A percentile compares a stretch with the other conserved stretches of the same genome.
These are phyloP conservation scores for Myotis planiceps DNA, from an alignment of 2,797 vertebrate genomes.

Conservation along the genomic window DNA sequence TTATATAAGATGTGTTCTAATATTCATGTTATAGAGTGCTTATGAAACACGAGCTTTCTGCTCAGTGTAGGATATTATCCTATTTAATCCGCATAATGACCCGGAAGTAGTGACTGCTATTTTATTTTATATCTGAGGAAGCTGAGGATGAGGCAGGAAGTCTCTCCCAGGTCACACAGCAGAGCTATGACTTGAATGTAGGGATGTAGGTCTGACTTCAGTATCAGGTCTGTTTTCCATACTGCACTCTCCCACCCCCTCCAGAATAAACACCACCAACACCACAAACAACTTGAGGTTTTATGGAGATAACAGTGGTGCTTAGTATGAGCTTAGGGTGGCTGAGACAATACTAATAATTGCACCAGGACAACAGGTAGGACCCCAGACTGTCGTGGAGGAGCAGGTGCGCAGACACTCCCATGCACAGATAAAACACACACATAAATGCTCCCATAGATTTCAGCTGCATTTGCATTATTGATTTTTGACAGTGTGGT, in stretches of 20 bases:
- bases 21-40: neutral
- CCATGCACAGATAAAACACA: neutral
- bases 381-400: neutral
- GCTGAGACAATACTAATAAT: neutral
- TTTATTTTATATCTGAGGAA: neutral
- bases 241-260: neutral
- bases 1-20: neutral
- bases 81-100: neutral
- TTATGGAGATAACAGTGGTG: neutral
- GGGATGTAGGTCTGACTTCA: neutral
- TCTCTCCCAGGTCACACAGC: neutral
- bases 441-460: neutral
- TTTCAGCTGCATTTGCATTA: neutral
- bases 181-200: neutral
- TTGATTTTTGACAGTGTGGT: constrained; percentile 37
- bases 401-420: too few relatives aligned
- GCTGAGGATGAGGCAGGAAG: neutral
- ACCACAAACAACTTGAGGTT: neutral
- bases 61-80: neutral
- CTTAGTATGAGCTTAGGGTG: neutral
- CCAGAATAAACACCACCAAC: neutral
- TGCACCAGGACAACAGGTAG: neutral
- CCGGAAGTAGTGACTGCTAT: neutral
- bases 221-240: neutral
- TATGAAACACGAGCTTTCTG: neutral